phyloP scores from a whole-genome alignment of 2,113 vertebrate genomes.

The Eulemur rufifrons region DNA sequence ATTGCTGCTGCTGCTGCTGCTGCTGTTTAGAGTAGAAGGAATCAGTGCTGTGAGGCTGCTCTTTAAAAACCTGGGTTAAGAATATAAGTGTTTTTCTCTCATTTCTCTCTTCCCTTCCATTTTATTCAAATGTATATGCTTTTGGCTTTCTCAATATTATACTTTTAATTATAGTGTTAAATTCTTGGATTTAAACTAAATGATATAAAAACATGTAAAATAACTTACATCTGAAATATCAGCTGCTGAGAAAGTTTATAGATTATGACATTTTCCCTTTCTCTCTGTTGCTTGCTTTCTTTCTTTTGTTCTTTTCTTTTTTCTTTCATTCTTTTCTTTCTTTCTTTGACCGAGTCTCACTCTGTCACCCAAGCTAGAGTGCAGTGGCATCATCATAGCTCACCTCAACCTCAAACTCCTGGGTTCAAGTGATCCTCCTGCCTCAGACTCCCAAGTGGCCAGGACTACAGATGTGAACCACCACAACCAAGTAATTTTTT shows the following conservation, averaged over 20 bases:
- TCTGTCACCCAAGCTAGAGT: too few relatives aligned
- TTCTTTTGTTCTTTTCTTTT: too few relatives aligned
- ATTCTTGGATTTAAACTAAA: conserved; percentile 30
- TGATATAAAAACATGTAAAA: background rate
- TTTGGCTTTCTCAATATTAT: conserved; percentile 9
- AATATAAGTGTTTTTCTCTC: background rate
- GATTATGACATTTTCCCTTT: background rate
- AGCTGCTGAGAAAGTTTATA: background rate
- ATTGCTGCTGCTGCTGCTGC: background rate
- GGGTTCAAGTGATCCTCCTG: too few relatives aligned
- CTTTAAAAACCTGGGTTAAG: background rate
- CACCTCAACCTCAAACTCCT: too few relatives aligned
- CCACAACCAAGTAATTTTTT: too few relatives aligned
- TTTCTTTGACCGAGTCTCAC: too few relatives aligned
- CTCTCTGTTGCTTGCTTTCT: too few relatives aligned
- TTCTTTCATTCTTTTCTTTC: too few relatives aligned
- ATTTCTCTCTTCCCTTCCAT: background rate
- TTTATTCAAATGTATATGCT: conserved; percentile 24
- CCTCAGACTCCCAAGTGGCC: too few relatives aligned
- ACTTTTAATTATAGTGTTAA: conserved; percentile 15
- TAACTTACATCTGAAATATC: background rate
- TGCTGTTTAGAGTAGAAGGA: background rate
- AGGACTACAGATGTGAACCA: too few relatives aligned
- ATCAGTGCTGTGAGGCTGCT: background rate
- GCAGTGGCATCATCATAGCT: too few relatives aligned